These are phyloP conservation scores for Sebastiscus albofasciatus DNA, from an alignment of 2,797 vertebrate species.

Conservation along the genomic window DNA sequence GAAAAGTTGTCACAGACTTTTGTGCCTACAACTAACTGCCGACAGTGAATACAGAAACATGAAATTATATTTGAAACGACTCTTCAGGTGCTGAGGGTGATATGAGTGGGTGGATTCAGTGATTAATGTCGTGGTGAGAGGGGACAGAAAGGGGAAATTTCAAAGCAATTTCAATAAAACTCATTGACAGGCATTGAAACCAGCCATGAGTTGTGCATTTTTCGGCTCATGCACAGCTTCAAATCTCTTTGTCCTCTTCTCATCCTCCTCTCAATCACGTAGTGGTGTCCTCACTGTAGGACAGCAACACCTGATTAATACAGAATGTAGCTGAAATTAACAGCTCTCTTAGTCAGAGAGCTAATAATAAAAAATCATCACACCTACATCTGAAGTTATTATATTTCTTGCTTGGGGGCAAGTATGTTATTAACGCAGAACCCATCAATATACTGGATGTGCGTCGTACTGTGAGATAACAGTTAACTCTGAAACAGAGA, in stretches of 20 bases:
- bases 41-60: conserved; percentile 4
- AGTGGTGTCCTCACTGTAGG: neutral
- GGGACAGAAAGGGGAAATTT: neutral
- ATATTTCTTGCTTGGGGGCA: conserved; percentile 37
- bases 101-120: conserved; percentile 32
- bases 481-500: neutral
- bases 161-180: conserved; percentile 14
- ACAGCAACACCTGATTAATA: conserved; percentile 46
- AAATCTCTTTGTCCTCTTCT: conserved; percentile 14
- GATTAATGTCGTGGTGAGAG: conserved; percentile 1
- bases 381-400: conserved; percentile 41
- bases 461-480: neutral
- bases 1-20: neutral
- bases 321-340: conserved; percentile 31
- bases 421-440: conserved; percentile 37
- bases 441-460: conserved; percentile 13
- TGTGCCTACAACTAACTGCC: neutral
- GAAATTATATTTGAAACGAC: conserved; percentile 10
- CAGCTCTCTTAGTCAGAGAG: conserved; percentile 29
- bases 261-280: conserved; percentile 8
- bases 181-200: conserved; percentile 10
- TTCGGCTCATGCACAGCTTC: neutral
- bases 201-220: neutral
- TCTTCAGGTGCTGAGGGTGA: conserved; percentile 11
- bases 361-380: conserved; percentile 44